Conservation (phyloP, 2,113 vertebrate genomes). For the Hippolais icterina region DNA sequence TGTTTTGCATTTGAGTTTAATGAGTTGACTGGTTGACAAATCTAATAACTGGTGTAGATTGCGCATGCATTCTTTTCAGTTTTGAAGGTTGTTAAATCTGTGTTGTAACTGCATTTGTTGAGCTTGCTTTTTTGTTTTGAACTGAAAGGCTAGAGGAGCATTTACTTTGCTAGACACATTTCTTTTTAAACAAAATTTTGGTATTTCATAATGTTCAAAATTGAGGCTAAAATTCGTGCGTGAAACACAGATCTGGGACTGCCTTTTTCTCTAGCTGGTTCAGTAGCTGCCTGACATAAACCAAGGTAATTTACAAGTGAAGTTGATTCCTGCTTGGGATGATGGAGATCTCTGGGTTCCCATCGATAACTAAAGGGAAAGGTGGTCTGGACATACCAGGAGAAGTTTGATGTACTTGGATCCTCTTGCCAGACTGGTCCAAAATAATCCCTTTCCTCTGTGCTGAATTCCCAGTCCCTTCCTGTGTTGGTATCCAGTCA, state of each 20-base stretch:
- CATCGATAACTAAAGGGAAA: background rate
- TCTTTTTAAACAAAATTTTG: background rate
- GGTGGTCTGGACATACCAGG: rapidly evolving
- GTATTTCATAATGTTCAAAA: background rate
- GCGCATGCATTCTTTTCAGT: background rate
- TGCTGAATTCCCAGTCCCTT: background rate
- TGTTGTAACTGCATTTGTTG: background rate
- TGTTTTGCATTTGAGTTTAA: background rate
- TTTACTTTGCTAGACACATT: background rate
- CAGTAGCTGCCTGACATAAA: background rate
- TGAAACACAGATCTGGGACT: background rate
- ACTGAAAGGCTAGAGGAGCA: background rate
- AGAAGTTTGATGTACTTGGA: background rate
- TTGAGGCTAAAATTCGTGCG: background rate
- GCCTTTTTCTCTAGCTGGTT: background rate
- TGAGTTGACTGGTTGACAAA: background rate
- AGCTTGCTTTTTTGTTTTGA: background rate
- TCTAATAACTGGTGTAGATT: background rate
- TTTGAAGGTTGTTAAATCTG: background rate
- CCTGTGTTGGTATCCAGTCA: background rate
- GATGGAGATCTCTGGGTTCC: background rate
- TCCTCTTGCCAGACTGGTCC: background rate
- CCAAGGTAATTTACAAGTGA: background rate
- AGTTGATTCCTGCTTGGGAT: background rate
- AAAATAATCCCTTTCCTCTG: background rate